These are phyloP conservation scores for Oophaga pumilio DNA, from an alignment of 2,113 vertebrate genomes.

Conservation along the genomic window DNA sequence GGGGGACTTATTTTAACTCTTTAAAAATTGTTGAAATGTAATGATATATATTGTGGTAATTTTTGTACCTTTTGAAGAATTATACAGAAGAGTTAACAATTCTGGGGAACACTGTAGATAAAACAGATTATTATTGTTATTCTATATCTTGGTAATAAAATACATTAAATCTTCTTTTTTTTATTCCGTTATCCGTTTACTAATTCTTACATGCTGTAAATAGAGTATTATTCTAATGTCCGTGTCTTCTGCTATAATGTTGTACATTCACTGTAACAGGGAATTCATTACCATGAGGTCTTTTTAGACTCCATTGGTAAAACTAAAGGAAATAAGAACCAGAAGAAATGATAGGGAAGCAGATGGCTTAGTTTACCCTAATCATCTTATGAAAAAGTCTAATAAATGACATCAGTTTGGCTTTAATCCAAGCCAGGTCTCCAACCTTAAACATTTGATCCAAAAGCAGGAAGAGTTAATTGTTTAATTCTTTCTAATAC, in stretches of 20 bases:
- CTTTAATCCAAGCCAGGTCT: slow-evolving; percentile 40
- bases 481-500: slow-evolving; percentile 42
- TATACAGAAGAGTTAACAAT: neutral
- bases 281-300: slow-evolving; percentile 32
- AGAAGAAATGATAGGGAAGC: slow-evolving; percentile 45
- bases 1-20: no score
- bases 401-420: slow-evolving; percentile 44
- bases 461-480: slow-evolving; percentile 46
- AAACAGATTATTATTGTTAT: neutral
- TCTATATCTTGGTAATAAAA: slow-evolving; percentile 22
- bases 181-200: neutral
- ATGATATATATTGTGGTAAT: neutral
- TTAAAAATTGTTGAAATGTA: neutral
- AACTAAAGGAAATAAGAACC: slow-evolving; percentile 42
- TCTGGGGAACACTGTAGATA: neutral
- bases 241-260: slow-evolving; percentile 3
- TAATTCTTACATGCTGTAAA: slow-evolving; percentile 41
- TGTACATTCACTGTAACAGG: slow-evolving; percentile 29
- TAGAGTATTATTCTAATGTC: slow-evolving; percentile 7
- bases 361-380: slow-evolving; percentile 41
- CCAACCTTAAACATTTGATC: slow-evolving; percentile 18
- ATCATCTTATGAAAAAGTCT: slow-evolving; percentile 34
- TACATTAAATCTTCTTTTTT: slow-evolving; percentile 11
- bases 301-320: slow-evolving; percentile 26
- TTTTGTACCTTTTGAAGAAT: neutral